These are phyloP conservation scores for Pandemis heparana DNA, from an alignment of 2,888 invertebrate genomes.

Conservation along the genomic window DNA sequence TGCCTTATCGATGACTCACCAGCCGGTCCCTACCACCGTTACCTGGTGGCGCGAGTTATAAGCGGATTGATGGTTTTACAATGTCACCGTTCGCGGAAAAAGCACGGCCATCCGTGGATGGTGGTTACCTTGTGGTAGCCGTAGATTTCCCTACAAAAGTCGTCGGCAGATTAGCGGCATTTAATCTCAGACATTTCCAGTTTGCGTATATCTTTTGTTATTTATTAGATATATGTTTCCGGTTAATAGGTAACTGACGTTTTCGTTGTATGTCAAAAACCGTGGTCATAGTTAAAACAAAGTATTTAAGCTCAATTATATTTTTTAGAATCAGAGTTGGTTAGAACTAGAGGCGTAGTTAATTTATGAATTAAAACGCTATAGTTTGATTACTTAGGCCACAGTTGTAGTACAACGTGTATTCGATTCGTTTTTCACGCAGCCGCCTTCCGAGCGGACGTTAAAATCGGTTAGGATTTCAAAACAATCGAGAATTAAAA, in stretches of 20 bases:
- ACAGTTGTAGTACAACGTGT: constrained; percentile 16
- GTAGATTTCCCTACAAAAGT: neutral
- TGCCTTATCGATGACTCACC: constrained; percentile 65
- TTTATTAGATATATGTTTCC: too few species aligned
- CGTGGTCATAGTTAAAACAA: too few species aligned
- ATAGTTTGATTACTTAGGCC: constrained; percentile 15
- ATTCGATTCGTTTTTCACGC: constrained; percentile 23
- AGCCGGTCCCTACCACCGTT: constrained; percentile 78
- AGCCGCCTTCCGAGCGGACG: constrained; percentile 32
- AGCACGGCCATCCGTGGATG: neutral
- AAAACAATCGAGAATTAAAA: constrained; percentile 22
- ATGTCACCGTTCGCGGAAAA: neutral
- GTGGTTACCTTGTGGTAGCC: neutral
- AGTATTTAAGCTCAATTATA: too few species aligned
- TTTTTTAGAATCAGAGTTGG: too few species aligned
- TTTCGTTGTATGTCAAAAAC: too few species aligned
- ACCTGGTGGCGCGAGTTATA: constrained; percentile 53
- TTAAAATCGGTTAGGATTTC: constrained; percentile 33
- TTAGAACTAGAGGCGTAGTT: neutral
- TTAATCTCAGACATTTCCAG: too few species aligned
- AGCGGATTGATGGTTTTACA: constrained; percentile 34
- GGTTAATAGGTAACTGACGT: too few species aligned
- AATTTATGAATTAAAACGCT: neutral
- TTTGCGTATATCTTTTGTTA: too few species aligned
- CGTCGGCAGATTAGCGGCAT: too few species aligned